phyloP scores from a whole-genome alignment of 2,797 vertebrate species.

The Anabas testudineus region DNA sequence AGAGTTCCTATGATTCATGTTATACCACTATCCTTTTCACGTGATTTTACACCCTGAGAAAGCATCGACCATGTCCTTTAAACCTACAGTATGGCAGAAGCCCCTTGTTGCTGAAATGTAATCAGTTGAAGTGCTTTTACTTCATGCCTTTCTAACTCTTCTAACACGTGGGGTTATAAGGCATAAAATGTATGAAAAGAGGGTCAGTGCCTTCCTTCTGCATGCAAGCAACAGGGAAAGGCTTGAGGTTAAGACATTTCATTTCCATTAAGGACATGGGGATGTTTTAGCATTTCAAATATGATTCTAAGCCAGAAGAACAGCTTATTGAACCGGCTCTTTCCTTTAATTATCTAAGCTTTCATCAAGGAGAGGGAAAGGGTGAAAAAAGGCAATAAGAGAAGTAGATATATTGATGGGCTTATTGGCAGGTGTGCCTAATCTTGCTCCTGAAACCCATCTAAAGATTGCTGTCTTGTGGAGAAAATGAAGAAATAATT shows the following conservation, averaged over 20 bases:
- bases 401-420: slow-evolving; percentile 67
- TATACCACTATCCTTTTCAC: slow-evolving; percentile 3
- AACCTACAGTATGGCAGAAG: background rate
- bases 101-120: slow-evolving; percentile 20
- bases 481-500: slow-evolving; percentile 73
- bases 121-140: slow-evolving; percentile 32
- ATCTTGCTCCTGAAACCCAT: slow-evolving; percentile 63
- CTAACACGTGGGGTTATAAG: slow-evolving; percentile 23
- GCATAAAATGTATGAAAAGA: slow-evolving; percentile 31
- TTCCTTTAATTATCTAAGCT: slow-evolving; percentile 76
- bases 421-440: slow-evolving; percentile 74
- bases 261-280: slow-evolving; percentile 58
- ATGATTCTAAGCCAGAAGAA: slow-evolving; percentile 54
- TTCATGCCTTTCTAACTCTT: slow-evolving; percentile 36
- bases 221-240: slow-evolving; percentile 35
- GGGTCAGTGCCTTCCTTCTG: slow-evolving; percentile 30
- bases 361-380: slow-evolving; percentile 58
- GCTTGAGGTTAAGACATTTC: slow-evolving; percentile 60
- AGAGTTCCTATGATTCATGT: slow-evolving; percentile 18
- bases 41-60: slow-evolving; percentile 11
- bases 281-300: slow-evolving; percentile 66
- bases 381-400: slow-evolving; percentile 63
- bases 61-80: slow-evolving; percentile 8
- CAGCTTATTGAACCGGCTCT: slow-evolving; percentile 68
- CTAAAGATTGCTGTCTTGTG: slow-evolving; percentile 40